phyloP scores from a whole-genome alignment of 2,113 vertebrate genomes.

The Ancistrus triradiatus region DNA sequence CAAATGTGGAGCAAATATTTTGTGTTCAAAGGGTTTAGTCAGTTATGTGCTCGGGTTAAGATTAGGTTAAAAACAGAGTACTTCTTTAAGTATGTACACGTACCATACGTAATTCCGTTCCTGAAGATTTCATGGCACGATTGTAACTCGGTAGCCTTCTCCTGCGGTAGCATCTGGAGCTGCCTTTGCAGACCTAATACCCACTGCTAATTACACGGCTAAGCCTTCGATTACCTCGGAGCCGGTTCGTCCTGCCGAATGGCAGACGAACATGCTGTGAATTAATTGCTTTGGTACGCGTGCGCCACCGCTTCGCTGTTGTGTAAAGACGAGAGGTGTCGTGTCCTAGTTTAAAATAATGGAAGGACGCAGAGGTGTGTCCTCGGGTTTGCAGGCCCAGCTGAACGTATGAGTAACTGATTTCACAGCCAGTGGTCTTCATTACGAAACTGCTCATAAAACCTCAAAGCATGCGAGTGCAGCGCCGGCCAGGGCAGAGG shows the following conservation, averaged over 20 bases:
- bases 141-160: slow-evolving; percentile 1
- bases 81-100: too few relatives aligned
- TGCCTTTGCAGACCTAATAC: slow-evolving; percentile 41
- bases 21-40: too few relatives aligned
- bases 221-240: slow-evolving; percentile 44
- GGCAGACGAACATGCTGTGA: slow-evolving; percentile 41
- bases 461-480: slow-evolving; percentile 20
- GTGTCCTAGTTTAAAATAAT: slow-evolving; percentile 40
- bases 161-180: slow-evolving; percentile 39
- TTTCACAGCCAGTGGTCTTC: slow-evolving; percentile 28
- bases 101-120: slow-evolving; percentile 3
- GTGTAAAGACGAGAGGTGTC: slow-evolving; percentile 34
- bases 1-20: too few relatives aligned
- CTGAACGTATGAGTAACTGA: slow-evolving; percentile 28
- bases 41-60: too few relatives aligned
- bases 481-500: background rate
- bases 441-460: slow-evolving; percentile 37
- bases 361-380: slow-evolving; percentile 25
- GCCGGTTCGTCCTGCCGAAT: slow-evolving; percentile 42
- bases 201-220: slow-evolving; percentile 45
- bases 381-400: slow-evolving; percentile 22
- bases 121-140: slow-evolving; percentile 5
- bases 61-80: too few relatives aligned
- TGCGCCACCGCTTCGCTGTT: slow-evolving; percentile 26
- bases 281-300: slow-evolving; percentile 49